Evolutionary conservation across 1,140 invertebrate species (phyloP).

Genomic region (Diprion similis): DNA sequence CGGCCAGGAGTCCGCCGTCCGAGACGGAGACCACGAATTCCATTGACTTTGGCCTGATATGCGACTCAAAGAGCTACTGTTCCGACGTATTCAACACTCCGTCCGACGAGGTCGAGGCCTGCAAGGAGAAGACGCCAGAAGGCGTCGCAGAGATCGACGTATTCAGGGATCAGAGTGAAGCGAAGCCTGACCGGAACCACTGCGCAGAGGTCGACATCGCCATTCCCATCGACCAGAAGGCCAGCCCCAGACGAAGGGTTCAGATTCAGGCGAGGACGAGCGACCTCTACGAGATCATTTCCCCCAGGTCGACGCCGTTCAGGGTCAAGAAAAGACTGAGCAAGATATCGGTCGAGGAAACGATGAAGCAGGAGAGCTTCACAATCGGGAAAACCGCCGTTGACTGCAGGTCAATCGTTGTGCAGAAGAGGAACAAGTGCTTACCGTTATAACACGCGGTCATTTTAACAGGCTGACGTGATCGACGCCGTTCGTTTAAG

Average conservation of each 20-base stretch:
- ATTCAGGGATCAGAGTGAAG: constrained; percentile 16
- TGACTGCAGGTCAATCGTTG: constrained; percentile 49
- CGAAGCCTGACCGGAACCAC: constrained; percentile 31
- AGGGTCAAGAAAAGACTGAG: constrained; percentile 55
- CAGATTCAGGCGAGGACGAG: constrained; percentile 42
- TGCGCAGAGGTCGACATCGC: constrained; percentile 46
- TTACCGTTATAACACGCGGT: constrained; percentile 53
- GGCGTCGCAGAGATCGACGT: constrained; percentile 22
- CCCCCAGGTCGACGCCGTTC: constrained; percentile 54
- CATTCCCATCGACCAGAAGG: constrained; percentile 47
- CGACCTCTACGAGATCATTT: constrained; percentile 56
- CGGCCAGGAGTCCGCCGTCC: constrained; percentile 41
- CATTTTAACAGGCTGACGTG: background rate
- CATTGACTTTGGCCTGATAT: constrained; percentile 37
- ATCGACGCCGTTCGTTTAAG: background rate
- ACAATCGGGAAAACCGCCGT: constrained; percentile 45
- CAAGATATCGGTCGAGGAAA: constrained; percentile 54
- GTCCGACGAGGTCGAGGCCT: constrained; percentile 23
- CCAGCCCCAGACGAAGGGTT: constrained; percentile 35
- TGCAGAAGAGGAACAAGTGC: constrained; percentile 57
- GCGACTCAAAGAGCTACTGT: constrained; percentile 47
- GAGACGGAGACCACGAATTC: constrained; percentile 38
- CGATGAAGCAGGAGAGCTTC: constrained; percentile 56
- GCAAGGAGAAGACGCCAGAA: constrained; percentile 15
- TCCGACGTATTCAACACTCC: constrained; percentile 52